These are phyloP conservation scores for Frankliniella intonsa DNA, from an alignment of 2,888 invertebrate genomes.

Conservation along the genomic window DNA sequence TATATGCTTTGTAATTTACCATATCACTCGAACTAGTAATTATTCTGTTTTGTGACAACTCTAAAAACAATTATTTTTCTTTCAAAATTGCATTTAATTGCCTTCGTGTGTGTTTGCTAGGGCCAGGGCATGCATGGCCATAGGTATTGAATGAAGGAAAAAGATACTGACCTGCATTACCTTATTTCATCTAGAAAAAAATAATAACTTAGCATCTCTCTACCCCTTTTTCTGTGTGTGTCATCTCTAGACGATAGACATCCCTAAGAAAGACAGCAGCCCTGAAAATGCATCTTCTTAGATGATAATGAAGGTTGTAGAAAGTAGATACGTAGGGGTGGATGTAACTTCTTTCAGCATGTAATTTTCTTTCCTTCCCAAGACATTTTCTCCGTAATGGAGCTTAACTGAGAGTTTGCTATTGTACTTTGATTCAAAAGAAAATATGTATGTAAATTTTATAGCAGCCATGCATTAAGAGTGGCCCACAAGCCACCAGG, in stretches of 20 bases:
- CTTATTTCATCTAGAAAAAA: neutral
- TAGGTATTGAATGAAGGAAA: neutral
- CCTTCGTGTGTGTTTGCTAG: neutral
- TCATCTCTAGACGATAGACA: neutral
- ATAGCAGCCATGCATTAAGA: no score
- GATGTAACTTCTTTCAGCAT: neutral
- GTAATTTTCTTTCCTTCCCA: neutral
- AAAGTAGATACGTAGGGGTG: neutral
- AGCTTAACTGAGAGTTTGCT: neutral
- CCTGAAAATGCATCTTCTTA: slow-evolving; percentile 2
- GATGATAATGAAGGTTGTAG: neutral
- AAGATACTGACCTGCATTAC: neutral
- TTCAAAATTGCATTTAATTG: neutral
- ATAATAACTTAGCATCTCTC: neutral
- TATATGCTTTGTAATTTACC: neutral
- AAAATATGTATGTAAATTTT: no score
- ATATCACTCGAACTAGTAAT: neutral
- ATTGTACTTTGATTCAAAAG: no score
- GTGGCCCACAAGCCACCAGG: no score
- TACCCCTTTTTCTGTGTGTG: neutral
- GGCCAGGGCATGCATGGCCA: slow-evolving; percentile 19
- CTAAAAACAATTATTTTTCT: neutral
- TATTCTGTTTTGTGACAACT: neutral
- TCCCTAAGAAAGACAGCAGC: neutral
- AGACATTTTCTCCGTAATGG: neutral